phyloP scores from a whole-genome alignment of 2,113 vertebrate species.

The Ciconia maguari region DNA sequence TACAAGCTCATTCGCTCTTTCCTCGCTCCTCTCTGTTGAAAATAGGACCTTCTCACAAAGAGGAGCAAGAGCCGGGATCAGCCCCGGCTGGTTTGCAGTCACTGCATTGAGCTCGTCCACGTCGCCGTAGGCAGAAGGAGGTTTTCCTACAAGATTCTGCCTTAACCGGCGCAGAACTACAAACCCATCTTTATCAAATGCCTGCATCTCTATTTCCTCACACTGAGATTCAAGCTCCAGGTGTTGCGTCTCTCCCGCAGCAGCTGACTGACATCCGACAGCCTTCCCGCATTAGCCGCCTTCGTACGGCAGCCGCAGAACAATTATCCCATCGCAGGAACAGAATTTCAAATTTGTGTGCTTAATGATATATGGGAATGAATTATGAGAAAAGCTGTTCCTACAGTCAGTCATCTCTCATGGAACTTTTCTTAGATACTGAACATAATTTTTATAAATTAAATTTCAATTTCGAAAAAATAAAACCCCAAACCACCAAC shows the following conservation, averaged over 20 bases:
- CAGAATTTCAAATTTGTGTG: not conserved
- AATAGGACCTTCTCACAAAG: not conserved
- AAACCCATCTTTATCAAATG: not conserved
- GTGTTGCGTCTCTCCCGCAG: not conserved
- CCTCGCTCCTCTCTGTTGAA: not conserved
- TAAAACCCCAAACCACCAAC: not conserved
- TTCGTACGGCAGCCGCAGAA: fast-evolving
- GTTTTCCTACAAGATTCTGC: not conserved
- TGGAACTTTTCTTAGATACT: not conserved
- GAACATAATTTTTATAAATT: not conserved
- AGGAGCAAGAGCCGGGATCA: not conserved
- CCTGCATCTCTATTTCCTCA: not conserved
- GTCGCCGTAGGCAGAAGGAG: not conserved
- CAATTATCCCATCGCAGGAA: not conserved
- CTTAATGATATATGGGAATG: not conserved
- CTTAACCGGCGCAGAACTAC: fast-evolving
- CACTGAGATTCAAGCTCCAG: not conserved
- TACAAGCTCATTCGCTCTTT: not conserved
- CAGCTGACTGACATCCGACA: not conserved
- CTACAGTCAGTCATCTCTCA: not conserved
- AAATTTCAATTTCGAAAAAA: not conserved
- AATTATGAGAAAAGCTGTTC: not conserved
- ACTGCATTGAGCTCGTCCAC: fast-evolving
- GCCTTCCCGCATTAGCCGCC: not conserved
- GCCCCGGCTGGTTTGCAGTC: not conserved